Percentiles rank a stretch among this genome's conserved stretches.
Conservation (phyloP, 1,140 invertebrate genomes). For the Drosophila busckii region DNA sequence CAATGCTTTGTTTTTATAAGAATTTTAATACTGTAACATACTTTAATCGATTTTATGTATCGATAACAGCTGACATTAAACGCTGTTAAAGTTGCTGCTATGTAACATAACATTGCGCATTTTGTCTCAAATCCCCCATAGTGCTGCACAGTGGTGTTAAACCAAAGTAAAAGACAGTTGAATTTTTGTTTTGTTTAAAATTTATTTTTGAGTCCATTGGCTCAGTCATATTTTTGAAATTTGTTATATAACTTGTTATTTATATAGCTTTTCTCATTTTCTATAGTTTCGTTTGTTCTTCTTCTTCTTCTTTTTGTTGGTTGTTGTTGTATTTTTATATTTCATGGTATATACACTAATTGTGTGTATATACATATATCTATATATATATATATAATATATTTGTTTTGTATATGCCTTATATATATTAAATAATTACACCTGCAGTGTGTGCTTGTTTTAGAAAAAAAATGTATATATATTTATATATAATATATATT, state of each 20-base stretch:
- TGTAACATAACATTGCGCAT: too few relatives aligned
- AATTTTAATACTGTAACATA: too few relatives aligned
- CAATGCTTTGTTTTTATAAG: too few relatives aligned
- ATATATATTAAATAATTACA: conserved; percentile 23
- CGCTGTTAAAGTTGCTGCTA: too few relatives aligned
- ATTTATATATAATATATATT: conserved; percentile 13
- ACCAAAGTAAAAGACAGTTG: too few relatives aligned
- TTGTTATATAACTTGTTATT: conserved; percentile 51
- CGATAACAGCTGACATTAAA: too few relatives aligned
- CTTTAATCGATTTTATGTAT: too few relatives aligned
- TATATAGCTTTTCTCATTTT: conserved; percentile 22
- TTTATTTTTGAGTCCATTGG: conserved; percentile 68
- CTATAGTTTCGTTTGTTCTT: conserved; percentile 9
- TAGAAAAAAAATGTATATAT: conserved; percentile 20
- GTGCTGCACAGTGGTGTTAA: too few relatives aligned
- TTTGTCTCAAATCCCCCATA: too few relatives aligned
- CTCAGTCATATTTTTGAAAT: conserved; percentile 74
- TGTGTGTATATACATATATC: conserved; percentile 10
- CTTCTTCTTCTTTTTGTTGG: conserved; percentile 4
- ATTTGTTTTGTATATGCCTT: conserved; percentile 2
- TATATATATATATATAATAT: conserved; percentile 13
- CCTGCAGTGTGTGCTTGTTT: conserved; percentile 10
- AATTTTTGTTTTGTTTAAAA: conserved; percentile 60
- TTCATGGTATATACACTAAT: conserved; percentile 14
- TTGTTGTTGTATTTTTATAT: conserved; percentile 13